A percentile compares a stretch with the other conserved stretches of the same genome.
phyloP scores from a whole-genome alignment of 92 coral and sea anemone species.

The Meandrina meandrites region DNA sequence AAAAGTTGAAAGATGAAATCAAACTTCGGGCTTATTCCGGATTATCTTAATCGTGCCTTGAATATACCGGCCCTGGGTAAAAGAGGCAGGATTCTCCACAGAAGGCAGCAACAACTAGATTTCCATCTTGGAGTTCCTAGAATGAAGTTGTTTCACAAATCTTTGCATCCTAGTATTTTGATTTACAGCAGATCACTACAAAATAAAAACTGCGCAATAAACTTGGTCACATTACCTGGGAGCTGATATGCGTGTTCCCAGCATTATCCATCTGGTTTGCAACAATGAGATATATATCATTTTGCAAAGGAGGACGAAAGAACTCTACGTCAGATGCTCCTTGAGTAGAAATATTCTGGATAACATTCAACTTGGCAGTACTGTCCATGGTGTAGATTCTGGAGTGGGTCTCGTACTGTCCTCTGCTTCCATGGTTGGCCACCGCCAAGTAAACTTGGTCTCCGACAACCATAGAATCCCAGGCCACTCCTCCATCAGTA shows the following conservation, averaged over 20 bases:
- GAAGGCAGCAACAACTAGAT: too few relatives aligned
- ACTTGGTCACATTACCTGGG: constrained; percentile 66
- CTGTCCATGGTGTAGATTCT: constrained; percentile 74
- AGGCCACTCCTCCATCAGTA: constrained; percentile 86
- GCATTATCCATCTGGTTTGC: constrained; percentile 78
- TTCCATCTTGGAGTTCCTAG: not conserved
- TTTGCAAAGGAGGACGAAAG: constrained; percentile 64
- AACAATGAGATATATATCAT: constrained; percentile 71
- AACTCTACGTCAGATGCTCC: constrained; percentile 89
- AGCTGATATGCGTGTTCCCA: constrained; percentile 66
- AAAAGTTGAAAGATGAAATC: too few relatives aligned
- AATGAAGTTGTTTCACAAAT: not conserved
- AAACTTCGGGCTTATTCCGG: too few relatives aligned
- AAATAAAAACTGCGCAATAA: not conserved
- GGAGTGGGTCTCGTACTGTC: constrained; percentile 79
- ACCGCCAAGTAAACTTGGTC: constrained; percentile 78
- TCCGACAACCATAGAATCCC: constrained; percentile 71
- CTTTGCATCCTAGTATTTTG: not conserved
- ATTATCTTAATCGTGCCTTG: too few relatives aligned
- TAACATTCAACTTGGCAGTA: constrained; percentile 54
- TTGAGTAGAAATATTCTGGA: constrained; percentile 82
- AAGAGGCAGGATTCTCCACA: too few relatives aligned
- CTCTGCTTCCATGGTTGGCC: constrained; percentile 83
- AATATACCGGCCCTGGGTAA: too few relatives aligned
- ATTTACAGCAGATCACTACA: not conserved